Conservation (phyloP, 2,113 vertebrate genomes). For the Siniperca knerii region DNA sequence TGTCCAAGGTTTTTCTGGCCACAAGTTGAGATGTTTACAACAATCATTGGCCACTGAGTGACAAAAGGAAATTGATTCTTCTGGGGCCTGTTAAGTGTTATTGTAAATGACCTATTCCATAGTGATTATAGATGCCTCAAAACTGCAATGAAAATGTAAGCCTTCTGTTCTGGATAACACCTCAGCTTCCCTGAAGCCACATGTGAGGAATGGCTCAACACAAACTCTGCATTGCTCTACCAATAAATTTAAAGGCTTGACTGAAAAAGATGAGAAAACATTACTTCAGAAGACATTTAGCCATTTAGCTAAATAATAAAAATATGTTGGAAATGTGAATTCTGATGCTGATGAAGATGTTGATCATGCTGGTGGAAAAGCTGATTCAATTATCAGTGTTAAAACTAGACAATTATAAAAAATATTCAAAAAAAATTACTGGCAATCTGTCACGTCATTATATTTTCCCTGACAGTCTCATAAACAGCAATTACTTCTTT, state of each 20-base stretch:
- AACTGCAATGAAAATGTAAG: conserved; percentile 67
- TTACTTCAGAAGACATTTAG: conserved; percentile 23
- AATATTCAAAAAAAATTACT: conserved; percentile 60
- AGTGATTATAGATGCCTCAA: conserved; percentile 75
- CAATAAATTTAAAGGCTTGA: conserved; percentile 44
- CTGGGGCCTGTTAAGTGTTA: conserved; percentile 74
- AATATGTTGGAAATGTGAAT: conserved; percentile 40
- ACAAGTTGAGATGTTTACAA: conserved; percentile 80
- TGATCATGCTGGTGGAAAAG: conserved; percentile 43
- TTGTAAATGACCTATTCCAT: conserved; percentile 78
- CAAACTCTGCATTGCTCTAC: conserved; percentile 28
- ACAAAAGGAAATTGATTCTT: conserved; percentile 82
- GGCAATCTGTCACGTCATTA: conserved; percentile 77
- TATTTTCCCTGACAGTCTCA: conserved; percentile 80
- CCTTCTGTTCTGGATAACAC: conserved; percentile 54
- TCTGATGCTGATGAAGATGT: conserved; percentile 45
- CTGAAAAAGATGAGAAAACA: conserved; percentile 35
- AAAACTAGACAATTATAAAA: conserved; percentile 68
- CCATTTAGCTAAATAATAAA: conserved; percentile 31
- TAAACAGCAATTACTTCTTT: conserved; percentile 83
- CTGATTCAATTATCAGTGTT: conserved; percentile 63
- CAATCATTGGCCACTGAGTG: conserved; percentile 77
- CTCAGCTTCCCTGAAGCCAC: conserved; percentile 47
- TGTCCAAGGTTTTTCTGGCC: conserved; percentile 73
- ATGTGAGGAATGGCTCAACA: conserved; percentile 39